A percentile compares a stretch with the other conserved stretches of the same genome.
Conservation (phyloP, 2,797 vertebrate species). For the Mionectes olivaceus region DNA sequence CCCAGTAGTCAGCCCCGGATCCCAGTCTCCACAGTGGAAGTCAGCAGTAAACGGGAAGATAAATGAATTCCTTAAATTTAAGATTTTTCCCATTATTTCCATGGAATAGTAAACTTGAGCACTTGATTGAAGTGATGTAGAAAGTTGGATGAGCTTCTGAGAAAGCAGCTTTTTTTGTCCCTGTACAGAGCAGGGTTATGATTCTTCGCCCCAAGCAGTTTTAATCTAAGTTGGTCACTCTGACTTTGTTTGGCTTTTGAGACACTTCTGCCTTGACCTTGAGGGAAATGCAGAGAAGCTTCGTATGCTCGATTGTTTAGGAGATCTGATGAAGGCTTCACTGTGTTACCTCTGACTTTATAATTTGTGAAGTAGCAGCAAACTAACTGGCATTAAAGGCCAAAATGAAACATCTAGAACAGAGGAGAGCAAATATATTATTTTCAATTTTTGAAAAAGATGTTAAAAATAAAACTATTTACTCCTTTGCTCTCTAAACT, state of each 20-base stretch:
- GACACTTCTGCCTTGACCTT: not conserved
- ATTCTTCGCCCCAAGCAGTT: not conserved
- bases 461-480: not conserved
- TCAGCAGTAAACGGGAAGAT: not conserved
- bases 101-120: not conserved
- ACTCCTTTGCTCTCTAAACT: not conserved
- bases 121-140: not conserved
- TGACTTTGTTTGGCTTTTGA: not conserved
- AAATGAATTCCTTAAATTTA: not conserved
- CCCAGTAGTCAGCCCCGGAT: not conserved
- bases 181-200: rapidly evolving
- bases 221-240: not conserved
- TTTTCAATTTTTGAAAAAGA: not conserved
- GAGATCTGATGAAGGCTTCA: not conserved
- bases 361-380: not conserved
- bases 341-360: not conserved
- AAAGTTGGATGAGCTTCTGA: not conserved
- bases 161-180: not conserved
- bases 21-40: not conserved
- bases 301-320: not conserved
- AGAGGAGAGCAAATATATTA: not conserved
- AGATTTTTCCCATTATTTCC: not conserved
- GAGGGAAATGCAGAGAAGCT: not conserved
- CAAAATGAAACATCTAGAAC: not conserved
- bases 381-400: not conserved